Evolutionary conservation across 92 coral and sea anemone genomes (phyloP), one percentile per base, ranked within the genome.

Genomic region (Pocillopora grandis): DNA sequence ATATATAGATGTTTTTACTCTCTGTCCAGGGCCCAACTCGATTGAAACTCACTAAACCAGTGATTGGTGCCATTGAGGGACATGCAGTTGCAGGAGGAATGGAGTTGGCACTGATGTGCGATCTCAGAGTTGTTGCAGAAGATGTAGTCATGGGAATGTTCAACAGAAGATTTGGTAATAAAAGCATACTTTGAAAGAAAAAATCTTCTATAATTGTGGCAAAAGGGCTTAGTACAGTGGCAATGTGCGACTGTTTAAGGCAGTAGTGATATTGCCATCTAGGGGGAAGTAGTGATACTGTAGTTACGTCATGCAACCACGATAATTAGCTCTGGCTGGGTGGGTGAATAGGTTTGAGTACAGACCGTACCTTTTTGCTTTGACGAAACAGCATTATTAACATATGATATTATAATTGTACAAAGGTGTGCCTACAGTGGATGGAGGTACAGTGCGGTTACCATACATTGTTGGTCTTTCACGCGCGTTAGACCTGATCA

Each of bases 1-100:
- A 60, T 15, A 9, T 1, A 10, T 36, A 27, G 27, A 15, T 60
- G 1, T 18, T 70, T 85, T 17, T 42, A 69, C 21, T 18, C 15
- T 17, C 5, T 70, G 60, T 79, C 16, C 60, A 95, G 98, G 97
- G 98, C 36, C 97, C 97, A 7, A 84, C 98, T 58, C 80, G 94
- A 73, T 80, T 93, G 17, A 89, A 95, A 75, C 89, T 93, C 36
- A 93, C 93, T 65, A 95, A 95, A 63, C 98, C 95, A 66, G 90
- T 91, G 52, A 92, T 95, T 87, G 95, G 94, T 58, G 98, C 92
- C 6, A 90, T 93, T 10, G 92, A 90, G 78, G 98, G 98, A 11
- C 86, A 93, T 83, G 94, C 97, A 58, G 98, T 95, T 42, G 98
- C 94, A 6, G 97, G 98, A 10, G 98, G 98, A n/a, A 72, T 95